Evolutionary conservation across 2,113 vertebrate species (phyloP).

Genomic region (Archilochus colubris): DNA sequence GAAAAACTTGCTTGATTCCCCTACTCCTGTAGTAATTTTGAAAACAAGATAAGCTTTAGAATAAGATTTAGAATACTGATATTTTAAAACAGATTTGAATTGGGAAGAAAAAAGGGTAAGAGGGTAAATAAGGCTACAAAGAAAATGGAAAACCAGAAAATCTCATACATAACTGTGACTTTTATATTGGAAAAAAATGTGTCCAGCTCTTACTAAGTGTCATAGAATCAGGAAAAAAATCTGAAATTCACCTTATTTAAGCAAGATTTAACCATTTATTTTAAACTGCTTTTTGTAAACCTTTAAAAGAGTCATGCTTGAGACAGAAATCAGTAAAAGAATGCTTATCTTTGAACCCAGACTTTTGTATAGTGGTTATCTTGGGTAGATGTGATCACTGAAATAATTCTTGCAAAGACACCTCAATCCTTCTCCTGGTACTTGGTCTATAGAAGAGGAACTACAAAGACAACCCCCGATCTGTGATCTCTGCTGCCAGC

Average conservation of each 20-base stretch:
- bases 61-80: neutral
- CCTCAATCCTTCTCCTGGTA: neutral
- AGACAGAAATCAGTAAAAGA: neutral
- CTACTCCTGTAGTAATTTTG: neutral
- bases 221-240: neutral
- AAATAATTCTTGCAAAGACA: neutral
- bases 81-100: neutral
- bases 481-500: neutral
- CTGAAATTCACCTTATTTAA: neutral
- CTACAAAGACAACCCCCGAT: neutral
- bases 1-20: neutral
- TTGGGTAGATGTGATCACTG: neutral
- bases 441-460: neutral
- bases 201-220: neutral
- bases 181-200: neutral
- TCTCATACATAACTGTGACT: neutral
- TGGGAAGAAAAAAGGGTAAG: neutral
- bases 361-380: neutral
- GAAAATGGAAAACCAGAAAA: neutral
- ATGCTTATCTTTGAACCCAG: neutral
- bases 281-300: neutral
- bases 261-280: neutral
- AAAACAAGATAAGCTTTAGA: neutral
- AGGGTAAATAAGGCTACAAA: neutral
- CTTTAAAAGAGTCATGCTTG: neutral